A percentile compares a stretch with the other conserved stretches of the same genome.
Evolutionary conservation across 2,797 vertebrate species (phyloP).

Genomic region (Luscinia megarhynchos): DNA sequence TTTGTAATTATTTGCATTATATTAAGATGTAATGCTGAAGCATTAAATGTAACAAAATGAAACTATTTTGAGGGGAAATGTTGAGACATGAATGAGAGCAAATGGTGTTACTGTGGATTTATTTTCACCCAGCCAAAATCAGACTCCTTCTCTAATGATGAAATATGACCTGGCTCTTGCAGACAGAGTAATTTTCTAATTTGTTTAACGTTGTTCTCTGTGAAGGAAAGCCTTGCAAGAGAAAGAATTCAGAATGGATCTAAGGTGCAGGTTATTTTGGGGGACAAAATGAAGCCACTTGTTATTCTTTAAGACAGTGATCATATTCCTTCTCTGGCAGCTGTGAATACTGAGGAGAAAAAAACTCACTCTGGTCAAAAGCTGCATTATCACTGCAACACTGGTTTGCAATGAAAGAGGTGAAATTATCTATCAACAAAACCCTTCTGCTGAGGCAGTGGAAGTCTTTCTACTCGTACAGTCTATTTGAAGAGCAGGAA

Average conservation of each 20-base stretch:
- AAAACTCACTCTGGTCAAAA: background rate
- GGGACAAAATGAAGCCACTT: conserved; percentile 4
- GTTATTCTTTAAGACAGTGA: conserved; percentile 13
- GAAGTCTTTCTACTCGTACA: background rate
- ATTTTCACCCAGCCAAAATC: conserved; percentile 54
- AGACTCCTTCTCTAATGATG: conserved; percentile 45
- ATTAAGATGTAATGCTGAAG: conserved; percentile 23
- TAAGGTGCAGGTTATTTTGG: background rate
- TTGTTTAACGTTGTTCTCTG: conserved; percentile 52
- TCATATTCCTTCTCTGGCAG: background rate
- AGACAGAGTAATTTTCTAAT: conserved; percentile 58
- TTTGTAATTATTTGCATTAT: conserved; percentile 55
- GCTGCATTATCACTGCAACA: background rate
- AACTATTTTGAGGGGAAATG: conserved; percentile 55
- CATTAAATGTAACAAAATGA: conserved; percentile 45
- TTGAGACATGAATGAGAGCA: conserved; percentile 40
- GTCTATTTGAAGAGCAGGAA: conserved; percentile 5
- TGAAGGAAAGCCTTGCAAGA: conserved; percentile 18
- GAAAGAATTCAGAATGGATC: background rate
- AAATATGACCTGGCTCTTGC: conserved; percentile 60
- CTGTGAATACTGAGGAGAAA: background rate
- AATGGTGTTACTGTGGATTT: conserved; percentile 36
- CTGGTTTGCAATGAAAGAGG: background rate
- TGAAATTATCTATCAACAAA: conserved; percentile 3
- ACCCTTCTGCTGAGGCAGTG: background rate